These are phyloP conservation scores for Lycaon pictus DNA, from an alignment of 2,113 vertebrate species.

Conservation along the genomic window DNA sequence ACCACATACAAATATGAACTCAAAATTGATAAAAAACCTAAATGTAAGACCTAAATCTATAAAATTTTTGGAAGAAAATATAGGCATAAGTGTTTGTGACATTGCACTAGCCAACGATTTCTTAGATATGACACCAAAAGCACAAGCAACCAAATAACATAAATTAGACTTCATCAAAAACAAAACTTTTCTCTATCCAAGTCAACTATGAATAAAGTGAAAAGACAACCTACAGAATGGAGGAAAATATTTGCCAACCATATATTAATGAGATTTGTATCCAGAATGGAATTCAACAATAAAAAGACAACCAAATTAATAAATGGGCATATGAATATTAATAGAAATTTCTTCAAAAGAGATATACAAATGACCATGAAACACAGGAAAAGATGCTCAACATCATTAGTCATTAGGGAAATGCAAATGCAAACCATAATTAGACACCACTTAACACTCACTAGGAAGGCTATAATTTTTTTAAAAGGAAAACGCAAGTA, in stretches of 20 bases:
- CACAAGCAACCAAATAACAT: not conserved
- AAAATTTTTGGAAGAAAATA: not conserved
- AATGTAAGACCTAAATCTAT: not conserved
- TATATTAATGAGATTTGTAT: not conserved
- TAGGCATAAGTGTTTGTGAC: not conserved
- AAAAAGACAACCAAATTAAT: not conserved
- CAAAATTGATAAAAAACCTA: not conserved
- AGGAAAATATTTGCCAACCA: not conserved
- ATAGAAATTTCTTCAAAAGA: slow-evolving; percentile 11
- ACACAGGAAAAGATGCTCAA: not conserved
- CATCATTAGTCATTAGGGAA: not conserved
- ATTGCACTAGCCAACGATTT: not conserved
- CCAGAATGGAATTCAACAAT: not conserved
- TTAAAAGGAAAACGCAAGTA: not conserved
- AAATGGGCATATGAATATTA: not conserved
- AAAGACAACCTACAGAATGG: not conserved
- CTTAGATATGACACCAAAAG: not conserved
- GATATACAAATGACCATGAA: not conserved
- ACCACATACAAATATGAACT: not conserved
- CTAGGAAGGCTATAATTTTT: not conserved
- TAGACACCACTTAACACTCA: not conserved
- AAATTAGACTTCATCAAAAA: not conserved
- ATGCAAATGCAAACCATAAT: not conserved
- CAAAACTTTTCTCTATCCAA: not conserved
- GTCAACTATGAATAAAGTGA: not conserved